Conservation (phyloP, 2,113 vertebrate species). For the Psammodynastes pulverulentus region DNA sequence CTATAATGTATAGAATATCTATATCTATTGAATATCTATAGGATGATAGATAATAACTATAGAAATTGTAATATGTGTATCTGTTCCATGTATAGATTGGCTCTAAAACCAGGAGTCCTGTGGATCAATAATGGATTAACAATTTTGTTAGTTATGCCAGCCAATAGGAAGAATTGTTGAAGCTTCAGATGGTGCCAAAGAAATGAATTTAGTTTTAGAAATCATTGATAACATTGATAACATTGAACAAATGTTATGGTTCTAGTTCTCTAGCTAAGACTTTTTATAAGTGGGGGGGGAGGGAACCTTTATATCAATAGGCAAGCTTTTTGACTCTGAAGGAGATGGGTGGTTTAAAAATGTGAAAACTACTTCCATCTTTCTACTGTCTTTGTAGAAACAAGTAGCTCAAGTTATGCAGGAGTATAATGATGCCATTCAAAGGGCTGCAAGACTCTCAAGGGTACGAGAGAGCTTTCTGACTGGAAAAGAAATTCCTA, state of each 20-base stretch:
- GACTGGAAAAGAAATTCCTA: slow-evolving; percentile 50
- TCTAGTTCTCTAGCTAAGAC: not conserved
- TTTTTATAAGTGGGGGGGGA: not conserved
- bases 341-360: no score
- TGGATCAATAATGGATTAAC: not conserved
- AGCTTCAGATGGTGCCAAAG: not conserved
- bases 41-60: not conserved
- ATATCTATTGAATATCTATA: no score
- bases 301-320: not conserved
- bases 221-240: not conserved
- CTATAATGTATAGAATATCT: no score
- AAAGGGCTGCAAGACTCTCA: slow-evolving; percentile 72
- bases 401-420: slow-evolving; percentile 61
- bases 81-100: not conserved
- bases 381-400: slow-evolving; percentile 40
- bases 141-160: not conserved
- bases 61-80: not conserved
- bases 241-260: not conserved
- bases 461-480: slow-evolving; percentile 66
- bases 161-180: not conserved
- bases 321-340: not conserved
- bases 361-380: slow-evolving; percentile 8
- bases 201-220: not conserved
- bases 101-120: not conserved
- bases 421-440: slow-evolving; percentile 68